phyloP scores from a whole-genome alignment of 2,113 vertebrate species.

The Phylloscopus trochilus region DNA sequence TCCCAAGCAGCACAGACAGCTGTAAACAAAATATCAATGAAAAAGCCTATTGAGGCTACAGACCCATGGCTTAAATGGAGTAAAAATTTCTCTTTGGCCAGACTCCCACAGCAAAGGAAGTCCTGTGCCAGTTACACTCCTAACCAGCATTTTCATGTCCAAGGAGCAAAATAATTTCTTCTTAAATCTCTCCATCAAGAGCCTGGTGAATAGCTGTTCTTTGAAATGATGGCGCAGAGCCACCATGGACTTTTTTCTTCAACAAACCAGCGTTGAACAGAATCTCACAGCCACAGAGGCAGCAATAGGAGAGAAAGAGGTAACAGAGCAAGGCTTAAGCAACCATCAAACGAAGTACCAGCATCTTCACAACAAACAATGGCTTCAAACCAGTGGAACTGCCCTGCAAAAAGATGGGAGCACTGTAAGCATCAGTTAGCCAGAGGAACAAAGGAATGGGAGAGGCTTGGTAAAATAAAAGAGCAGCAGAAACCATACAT shows the following conservation, averaged over 20 bases:
- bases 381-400: background rate
- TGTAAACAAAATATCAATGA: background rate
- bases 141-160: background rate
- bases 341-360: background rate
- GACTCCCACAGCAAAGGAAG: background rate
- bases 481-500: background rate
- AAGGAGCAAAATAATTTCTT: background rate
- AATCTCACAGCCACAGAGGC: background rate
- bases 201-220: background rate
- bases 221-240: background rate
- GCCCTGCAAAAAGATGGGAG: background rate
- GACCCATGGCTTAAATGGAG: background rate
- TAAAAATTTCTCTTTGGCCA: background rate
- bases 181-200: background rate
- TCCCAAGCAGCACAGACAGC: background rate
- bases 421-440: background rate
- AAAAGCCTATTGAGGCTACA: background rate
- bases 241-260: background rate
- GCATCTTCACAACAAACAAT: background rate
- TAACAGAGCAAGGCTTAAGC: background rate
- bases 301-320: background rate
- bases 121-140: background rate
- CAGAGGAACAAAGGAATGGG: background rate
- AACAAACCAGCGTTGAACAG: background rate
- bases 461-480: background rate